phyloP scores from a whole-genome alignment of 1,140 invertebrate species.

The Drosophila sproati region DNA sequence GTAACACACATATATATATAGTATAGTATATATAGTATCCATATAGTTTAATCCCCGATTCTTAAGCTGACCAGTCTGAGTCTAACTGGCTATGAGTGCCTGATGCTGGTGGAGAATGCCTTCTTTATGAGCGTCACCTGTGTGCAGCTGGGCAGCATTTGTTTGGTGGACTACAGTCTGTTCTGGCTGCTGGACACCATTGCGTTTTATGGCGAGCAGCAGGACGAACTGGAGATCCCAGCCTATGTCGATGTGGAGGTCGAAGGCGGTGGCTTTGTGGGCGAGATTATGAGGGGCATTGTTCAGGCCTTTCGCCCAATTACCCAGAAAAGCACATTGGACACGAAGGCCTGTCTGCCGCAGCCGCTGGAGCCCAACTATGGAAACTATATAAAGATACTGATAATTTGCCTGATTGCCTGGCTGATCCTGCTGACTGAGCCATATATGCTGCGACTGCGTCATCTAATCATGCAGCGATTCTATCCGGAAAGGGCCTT shows the following conservation, averaged over 20 bases:
- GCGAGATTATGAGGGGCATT: slow-evolving; percentile 87
- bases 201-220: slow-evolving; percentile 85
- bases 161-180: slow-evolving; percentile 84
- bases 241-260: slow-evolving; percentile 82
- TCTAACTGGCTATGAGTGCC: neutral
- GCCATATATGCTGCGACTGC: slow-evolving; percentile 91
- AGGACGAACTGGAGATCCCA: slow-evolving; percentile 15
- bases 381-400: slow-evolving; percentile 88
- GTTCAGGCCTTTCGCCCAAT: slow-evolving; percentile 87
- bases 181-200: slow-evolving; percentile 90
- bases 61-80: slow-evolving; percentile 3
- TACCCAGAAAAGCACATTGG: slow-evolving; percentile 85
- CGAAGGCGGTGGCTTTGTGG: slow-evolving; percentile 87
- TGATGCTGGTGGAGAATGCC: neutral
- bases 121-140: slow-evolving; percentile 50
- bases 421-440: slow-evolving; percentile 90
- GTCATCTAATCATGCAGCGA: slow-evolving; percentile 90
- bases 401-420: slow-evolving; percentile 87
- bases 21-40: too few species aligned
- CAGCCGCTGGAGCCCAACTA: slow-evolving; percentile 88
- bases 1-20: too few species aligned
- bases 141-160: slow-evolving; percentile 55
- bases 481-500: slow-evolving; percentile 91
- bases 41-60: too few species aligned
- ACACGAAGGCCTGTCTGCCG: slow-evolving; percentile 88